Base-by-base conservation (phyloP, 2,888 invertebrate genomes). In the Augochlorella aurata region DNA sequence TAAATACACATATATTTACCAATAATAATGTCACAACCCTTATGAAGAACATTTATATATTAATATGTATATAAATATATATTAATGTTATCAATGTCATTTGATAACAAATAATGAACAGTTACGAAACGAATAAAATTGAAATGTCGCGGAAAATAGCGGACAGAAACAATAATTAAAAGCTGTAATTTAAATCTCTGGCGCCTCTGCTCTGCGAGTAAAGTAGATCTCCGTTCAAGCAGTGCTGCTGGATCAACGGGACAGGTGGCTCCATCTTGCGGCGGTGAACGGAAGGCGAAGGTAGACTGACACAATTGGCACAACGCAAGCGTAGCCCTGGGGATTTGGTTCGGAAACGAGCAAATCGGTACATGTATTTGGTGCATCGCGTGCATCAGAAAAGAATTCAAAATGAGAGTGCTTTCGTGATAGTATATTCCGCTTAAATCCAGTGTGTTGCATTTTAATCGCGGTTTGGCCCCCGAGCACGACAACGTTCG, bases 391-490 rank as follows among this genome's bases (percentile, higher is more conserved):
- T 82, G 85, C 74, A 79, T 87, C 79, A 69, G 47, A 75, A 65
- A 74, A 75, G 69, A 67, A 72, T 65, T 78, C 77, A 84, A 87
- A 85, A 87, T 87, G 86, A 86, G 82, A 83, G 81, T 86, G 58
- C 65, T 70, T 72, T 86, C 86, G 82, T 88, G 88, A 82, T 88
- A 38, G 38, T 38, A 84, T 69, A 24, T 24, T 71, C 63, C 10
- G 61, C 24, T 54, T 38, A 45, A 76, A 61, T 21, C 21, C 44
- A 24, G 68, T 65, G 52, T 63, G 76, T 38, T 45, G 65, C 10
- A 75, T 38, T 72, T 29, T 52, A 14, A 66, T 24, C 18, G 65
- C 58, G 66, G 9, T 45, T 73, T 24, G 7, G 29, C 38, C 65
- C 16, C 52, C 45, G 52, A 61, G 21, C 50, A 54, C 44, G 21